These are phyloP conservation scores for Cyprinodon tularosa DNA, from an alignment of 2,113 vertebrate species.

Conservation along the genomic window DNA sequence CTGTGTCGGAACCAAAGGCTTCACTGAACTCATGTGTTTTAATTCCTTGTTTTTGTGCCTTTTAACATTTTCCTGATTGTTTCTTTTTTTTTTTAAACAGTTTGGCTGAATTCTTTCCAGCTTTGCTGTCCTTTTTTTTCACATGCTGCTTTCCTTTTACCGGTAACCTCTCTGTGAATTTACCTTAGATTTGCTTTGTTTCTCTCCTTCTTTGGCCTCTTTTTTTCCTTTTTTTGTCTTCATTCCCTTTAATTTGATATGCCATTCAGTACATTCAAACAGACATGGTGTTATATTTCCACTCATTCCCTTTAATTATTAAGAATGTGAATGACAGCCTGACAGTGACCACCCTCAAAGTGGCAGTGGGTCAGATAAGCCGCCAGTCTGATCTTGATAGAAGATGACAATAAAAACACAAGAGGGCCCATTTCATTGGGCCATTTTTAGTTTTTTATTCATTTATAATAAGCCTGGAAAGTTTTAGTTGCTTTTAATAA, in stretches of 20 bases:
- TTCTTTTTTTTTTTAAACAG: neutral
- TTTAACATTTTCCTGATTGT: neutral
- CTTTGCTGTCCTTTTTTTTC: neutral
- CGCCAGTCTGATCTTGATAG: conserved; percentile 17
- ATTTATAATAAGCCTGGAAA: neutral
- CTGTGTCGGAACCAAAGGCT: neutral
- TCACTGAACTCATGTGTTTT: neutral
- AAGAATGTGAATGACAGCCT: conserved; percentile 27
- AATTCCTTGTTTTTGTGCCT: neutral
- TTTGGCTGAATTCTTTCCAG: neutral
- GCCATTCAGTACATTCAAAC: neutral
- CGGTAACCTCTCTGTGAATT: neutral
- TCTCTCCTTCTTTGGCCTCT: neutral
- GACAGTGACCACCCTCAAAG: conserved; percentile 8
- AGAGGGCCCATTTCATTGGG: neutral
- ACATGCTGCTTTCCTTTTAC: neutral
- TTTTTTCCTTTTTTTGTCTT: neutral
- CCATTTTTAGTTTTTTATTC: neutral
- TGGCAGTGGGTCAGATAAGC: neutral
- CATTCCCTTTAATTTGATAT: neutral
- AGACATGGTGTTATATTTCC: conserved; percentile 14
- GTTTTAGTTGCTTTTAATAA: neutral
- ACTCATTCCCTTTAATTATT: neutral
- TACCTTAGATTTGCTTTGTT: neutral
- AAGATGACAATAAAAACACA: neutral